Evolutionary conservation across 2,113 vertebrate genomes (phyloP), one percentile per base, ranked within the genome.

Genomic region (Planiliza haematocheilus): DNA sequence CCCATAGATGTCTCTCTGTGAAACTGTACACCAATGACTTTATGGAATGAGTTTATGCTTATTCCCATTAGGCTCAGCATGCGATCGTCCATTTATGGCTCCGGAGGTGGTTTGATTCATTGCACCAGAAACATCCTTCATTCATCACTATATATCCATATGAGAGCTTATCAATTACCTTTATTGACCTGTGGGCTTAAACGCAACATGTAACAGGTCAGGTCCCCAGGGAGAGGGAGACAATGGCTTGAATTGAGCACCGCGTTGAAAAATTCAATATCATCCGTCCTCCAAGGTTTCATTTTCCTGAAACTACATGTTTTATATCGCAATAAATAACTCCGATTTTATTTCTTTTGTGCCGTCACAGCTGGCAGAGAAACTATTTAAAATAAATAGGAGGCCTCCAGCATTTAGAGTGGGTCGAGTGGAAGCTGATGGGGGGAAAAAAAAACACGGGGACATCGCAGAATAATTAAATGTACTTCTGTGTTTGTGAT

Each of bases 141-240:
- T 90, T 88, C 70, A 87, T 91, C 89, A 85, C 77, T 56, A 70
- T 87, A 84, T 78, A 85, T 86, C 82, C 24, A 11, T 82, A 82
- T 78, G 84, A 90, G 76, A 85, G 83, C 76, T 88, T 84, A 87
- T 91, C 86, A 90, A 82, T 92, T 86, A 88, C 76, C 58, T 89
- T 70, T 84, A 90, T 91, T 91, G 87, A 89, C 84, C 77, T 16
- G 69, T 82, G 79, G 73, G 70, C 77, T 66, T 79, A 79, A 77
- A 86, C 58, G 70, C 75, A 85, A 83, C 84, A 83, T 60, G 77
- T 70, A 88, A 78, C 55, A 36, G 69, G 37, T 21, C 6, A 7
- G 16, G n/a, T 81, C 89, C 83, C 71, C 4, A 0, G 79, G 41
- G 83, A 49, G 1, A 52, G 6, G 37, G 37, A 59, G 61, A 85